These are phyloP conservation scores for Herminia tarsipennalis DNA, from an alignment of 2,888 invertebrate genomes.

Conservation along the genomic window DNA sequence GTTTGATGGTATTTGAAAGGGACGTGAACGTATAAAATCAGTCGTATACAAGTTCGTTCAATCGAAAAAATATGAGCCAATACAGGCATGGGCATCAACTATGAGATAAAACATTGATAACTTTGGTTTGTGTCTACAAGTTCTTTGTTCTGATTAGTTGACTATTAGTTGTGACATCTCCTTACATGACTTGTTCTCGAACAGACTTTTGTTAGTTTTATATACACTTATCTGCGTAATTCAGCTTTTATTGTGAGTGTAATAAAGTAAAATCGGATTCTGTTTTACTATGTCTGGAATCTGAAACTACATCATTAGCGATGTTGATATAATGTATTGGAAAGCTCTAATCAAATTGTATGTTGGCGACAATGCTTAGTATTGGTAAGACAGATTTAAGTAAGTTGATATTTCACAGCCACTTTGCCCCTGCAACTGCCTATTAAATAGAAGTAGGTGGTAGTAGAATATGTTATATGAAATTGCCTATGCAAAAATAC, in stretches of 20 bases:
- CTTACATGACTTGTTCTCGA: conserved; percentile 31
- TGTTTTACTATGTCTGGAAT: conserved; percentile 7
- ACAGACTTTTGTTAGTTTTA: conserved; percentile 33
- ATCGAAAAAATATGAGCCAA: conserved; percentile 34
- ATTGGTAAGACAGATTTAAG: too few relatives aligned
- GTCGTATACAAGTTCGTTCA: conserved; percentile 30
- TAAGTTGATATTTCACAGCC: too few relatives aligned
- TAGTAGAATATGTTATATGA: too few relatives aligned
- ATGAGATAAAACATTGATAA: conserved; percentile 32
- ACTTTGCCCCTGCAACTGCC: too few relatives aligned
- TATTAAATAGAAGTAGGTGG: too few relatives aligned
- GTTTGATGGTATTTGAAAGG: conserved; percentile 57
- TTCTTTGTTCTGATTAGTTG: conserved; percentile 42
- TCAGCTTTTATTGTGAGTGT: conserved; percentile 30
- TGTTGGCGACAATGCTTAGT: too few relatives aligned
- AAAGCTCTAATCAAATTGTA: not conserved
- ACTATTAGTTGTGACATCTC: conserved; percentile 42
- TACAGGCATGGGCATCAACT: conserved; percentile 17
- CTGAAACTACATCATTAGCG: conserved; percentile 5
- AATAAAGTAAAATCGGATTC: conserved; percentile 23
- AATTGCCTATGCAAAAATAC: too few relatives aligned
- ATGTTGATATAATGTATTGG: conserved; percentile 1
- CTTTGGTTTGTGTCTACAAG: conserved; percentile 28
- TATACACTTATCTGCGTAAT: conserved; percentile 36
- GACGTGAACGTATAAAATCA: conserved; percentile 50